These are phyloP conservation scores for Chiridota heheva DNA, from an alignment of 35 echinoderm and acorn worm genomes.

Conservation along the genomic window DNA sequence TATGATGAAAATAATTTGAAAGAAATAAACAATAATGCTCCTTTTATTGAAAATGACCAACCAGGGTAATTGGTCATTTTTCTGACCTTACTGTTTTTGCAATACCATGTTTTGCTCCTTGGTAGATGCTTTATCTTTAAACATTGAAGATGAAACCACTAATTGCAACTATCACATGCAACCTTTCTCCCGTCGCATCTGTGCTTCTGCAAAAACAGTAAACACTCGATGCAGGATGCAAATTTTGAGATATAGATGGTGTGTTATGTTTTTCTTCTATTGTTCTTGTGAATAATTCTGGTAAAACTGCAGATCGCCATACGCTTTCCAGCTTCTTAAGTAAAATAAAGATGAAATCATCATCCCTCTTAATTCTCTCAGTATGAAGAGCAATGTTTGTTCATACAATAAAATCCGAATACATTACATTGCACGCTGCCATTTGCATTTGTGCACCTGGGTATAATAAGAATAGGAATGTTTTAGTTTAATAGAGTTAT, in stretches of 20 bases:
- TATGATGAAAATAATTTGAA: too few species aligned
- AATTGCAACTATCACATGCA: slow-evolving; percentile 11
- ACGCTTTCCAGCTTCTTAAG: not conserved
- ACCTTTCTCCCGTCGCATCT: not conserved
- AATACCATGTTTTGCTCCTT: slow-evolving; percentile 21
- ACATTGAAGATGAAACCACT: slow-evolving; percentile 31
- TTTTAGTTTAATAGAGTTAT: slow-evolving; percentile 1
- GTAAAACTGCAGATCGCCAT: slow-evolving; percentile 24
- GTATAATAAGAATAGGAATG: slow-evolving; percentile 18
- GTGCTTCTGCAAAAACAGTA: slow-evolving; percentile 39
- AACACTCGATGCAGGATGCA: not conserved
- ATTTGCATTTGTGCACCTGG: slow-evolving; percentile 49
- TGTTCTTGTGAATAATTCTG: slow-evolving; percentile 35
- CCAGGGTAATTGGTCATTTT: too few species aligned
- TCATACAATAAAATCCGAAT: slow-evolving; percentile 40
- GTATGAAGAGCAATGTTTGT: slow-evolving; percentile 6
- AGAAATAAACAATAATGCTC: too few species aligned
- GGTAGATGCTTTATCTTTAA: slow-evolving; percentile 27
- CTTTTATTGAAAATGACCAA: too few species aligned
- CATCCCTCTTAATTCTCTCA: slow-evolving; percentile 3
- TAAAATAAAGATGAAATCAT: slow-evolving; percentile 19
- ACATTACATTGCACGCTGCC: slow-evolving; percentile 21
- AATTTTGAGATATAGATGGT: not conserved
- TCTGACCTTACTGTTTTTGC: not conserved
- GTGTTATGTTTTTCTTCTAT: too few species aligned